Conservation (phyloP, 2,888 invertebrate genomes). For the Mimumesa dahlbomi region DNA sequence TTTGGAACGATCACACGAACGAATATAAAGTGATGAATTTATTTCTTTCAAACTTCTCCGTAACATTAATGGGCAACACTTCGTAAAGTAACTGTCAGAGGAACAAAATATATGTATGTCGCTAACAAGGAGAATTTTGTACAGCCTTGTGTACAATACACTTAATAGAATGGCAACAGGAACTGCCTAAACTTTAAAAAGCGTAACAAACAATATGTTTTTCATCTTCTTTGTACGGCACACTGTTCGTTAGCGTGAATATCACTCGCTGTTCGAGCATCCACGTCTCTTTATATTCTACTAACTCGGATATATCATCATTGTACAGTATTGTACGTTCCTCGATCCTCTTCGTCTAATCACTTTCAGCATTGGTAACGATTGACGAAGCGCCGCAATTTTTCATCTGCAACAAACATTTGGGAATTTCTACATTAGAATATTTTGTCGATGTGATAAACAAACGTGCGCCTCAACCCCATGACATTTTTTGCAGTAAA, state of each 20-base stretch:
- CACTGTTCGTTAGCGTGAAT: neutral
- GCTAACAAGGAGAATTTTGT: slow-evolving; percentile 2
- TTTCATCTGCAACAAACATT: neutral
- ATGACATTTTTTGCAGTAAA: no score
- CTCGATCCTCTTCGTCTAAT: neutral
- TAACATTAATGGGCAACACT: no score
- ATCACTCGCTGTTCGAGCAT: neutral
- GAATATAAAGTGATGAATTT: no score
- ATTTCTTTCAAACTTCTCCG: neutral
- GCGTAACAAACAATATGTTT: slow-evolving; percentile 13
- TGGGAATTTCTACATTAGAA: no score
- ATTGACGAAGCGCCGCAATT: neutral
- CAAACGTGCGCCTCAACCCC: no score
- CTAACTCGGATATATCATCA: neutral
- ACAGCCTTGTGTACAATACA: neutral
- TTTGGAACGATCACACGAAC: no score
- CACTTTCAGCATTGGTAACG: neutral
- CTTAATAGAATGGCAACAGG: slow-evolving; percentile 5
- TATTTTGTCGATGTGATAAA: no score
- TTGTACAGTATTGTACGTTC: neutral
- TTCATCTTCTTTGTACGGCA: neutral
- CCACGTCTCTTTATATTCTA: neutral
- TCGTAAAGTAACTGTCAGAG: neutral
- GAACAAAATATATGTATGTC: neutral
- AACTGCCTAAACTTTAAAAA: slow-evolving; percentile 12